Conservation (phyloP, 2,113 vertebrate species). For the Dromas ardeola region DNA sequence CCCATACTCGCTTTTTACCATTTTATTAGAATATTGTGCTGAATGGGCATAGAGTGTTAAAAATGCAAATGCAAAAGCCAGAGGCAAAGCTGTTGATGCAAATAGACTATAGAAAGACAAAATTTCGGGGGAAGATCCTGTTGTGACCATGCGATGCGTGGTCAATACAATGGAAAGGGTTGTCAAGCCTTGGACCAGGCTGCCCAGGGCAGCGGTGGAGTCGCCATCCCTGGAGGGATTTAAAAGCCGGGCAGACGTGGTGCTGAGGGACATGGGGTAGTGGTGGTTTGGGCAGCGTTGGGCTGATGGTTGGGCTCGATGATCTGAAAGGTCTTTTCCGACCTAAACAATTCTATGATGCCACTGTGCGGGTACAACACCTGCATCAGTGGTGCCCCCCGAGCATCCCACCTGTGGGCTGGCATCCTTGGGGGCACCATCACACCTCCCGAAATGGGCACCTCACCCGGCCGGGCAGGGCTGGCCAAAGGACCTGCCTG, state of each 20-base stretch:
- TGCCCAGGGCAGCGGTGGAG: neutral
- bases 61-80: neutral
- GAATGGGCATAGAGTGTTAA: neutral
- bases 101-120: neutral
- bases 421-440: neutral
- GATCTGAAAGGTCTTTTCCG: neutral
- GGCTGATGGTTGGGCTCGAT: neutral
- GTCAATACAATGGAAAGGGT: neutral
- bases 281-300: neutral
- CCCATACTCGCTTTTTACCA: neutral
- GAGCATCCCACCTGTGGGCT: neutral
- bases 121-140: neutral
- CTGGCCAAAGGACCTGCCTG: neutral
- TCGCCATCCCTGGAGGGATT: neutral
- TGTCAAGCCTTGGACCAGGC: neutral
- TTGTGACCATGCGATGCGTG: neutral
- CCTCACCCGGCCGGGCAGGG: neutral
- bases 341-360: neutral
- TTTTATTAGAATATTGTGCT: neutral
- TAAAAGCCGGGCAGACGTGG: neutral
- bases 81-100: neutral
- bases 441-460: accelerated
- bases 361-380: neutral
- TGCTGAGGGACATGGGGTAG: neutral
- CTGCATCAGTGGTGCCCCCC: no score